Evolutionary conservation across 1,140 invertebrate species (phyloP), one percentile per base, ranked within the genome.

Genomic region (Cydia amplana): DNA sequence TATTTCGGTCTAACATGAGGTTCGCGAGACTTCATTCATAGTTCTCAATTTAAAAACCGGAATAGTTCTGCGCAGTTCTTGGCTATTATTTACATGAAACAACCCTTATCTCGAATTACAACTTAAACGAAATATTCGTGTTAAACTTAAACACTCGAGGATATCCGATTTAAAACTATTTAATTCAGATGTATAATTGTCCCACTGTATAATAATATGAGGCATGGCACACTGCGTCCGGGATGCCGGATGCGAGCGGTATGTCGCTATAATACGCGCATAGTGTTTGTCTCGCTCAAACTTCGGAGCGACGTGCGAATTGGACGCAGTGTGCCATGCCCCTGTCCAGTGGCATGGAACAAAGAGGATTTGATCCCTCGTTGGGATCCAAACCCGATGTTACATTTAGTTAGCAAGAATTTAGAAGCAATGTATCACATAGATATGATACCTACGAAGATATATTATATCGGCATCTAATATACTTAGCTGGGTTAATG

Each of bases 361-460:
- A 36, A 70, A 70, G 65, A 36, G 65, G 65, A 70, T 70, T 36
- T 70, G 65, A 70, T 70, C 65, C 65, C n/a, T 70, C 65, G 18
- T 2, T 70, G 7, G 7, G 65, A 70, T 20, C 28, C 65, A 70
- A 70, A 70, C 65, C 32, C 65, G 18, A 70, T 70, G 65, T 36
- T 43, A 70, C 43, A 70, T 36, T 70, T 40, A 70, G 65, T 70
- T 36, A 40, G 18, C 65, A 70, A 23, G 28, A 70, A 70, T 70
- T 70, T 70, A 36, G n/a, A 28, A 18, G 32, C 10, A 70, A 70
- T 70, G 55, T 60, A 10, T 60, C 23, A 43, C 16, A 70, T 70
- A 12, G 7, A 70, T 36, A 70, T 2, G 7, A 40, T 12, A 43
- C 16, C 49, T n/a, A 51, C 49, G 5, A 51, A 51, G 49, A 51